Evolutionary conservation across 2,797 vertebrate genomes (phyloP), one percentile per base, ranked within the genome.

Genomic region (Molossus alvarezi): DNA sequence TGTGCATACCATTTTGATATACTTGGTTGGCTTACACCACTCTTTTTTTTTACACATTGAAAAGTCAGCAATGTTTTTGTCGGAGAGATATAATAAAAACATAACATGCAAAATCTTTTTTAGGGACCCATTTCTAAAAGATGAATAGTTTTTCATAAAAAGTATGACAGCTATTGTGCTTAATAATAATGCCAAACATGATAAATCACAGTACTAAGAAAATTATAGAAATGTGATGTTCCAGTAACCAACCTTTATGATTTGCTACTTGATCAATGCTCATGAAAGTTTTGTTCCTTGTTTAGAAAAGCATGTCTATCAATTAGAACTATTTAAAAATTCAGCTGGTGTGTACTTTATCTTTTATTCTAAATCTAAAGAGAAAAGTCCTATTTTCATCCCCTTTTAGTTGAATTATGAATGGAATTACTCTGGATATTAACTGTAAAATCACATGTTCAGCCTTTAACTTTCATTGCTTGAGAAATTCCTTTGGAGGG

Each of bases 401-500:
- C 13, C 91, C 86, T 60, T 85, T 65, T 45, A 92, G 64, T 37
- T 96, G 53, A 45, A 33, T 89, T 88, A 51, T 81, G 58, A 53
- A 45, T 95, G 57, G 79, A 88, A 93, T 95, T 67, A 15, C 89
- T 95, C 88, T 88, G 94, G 29, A 64, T 58, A 75, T 9, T 21
- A 96, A 72, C 17, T 88, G 71, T 55, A 69, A 65, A 62, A 64
- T 95, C 96, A 62, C 15, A 97, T 95, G 1, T 83, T 95, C 0
- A 77, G 85, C 84, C 58, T 97, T 97, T 84, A 76, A 90, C 92
- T 95, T 95, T 95, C 60, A 97, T 96, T 88, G 17, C 13, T 86
- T 93, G 65, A 90, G 94, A 71, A 93, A 81, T 90, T 11, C 97
- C 67, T 80, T 77, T 95, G 33, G 51, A 93, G 81, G 72, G 9